Conservation (phyloP, 2,113 vertebrate species). For the Malurus alboscapulatus region DNA sequence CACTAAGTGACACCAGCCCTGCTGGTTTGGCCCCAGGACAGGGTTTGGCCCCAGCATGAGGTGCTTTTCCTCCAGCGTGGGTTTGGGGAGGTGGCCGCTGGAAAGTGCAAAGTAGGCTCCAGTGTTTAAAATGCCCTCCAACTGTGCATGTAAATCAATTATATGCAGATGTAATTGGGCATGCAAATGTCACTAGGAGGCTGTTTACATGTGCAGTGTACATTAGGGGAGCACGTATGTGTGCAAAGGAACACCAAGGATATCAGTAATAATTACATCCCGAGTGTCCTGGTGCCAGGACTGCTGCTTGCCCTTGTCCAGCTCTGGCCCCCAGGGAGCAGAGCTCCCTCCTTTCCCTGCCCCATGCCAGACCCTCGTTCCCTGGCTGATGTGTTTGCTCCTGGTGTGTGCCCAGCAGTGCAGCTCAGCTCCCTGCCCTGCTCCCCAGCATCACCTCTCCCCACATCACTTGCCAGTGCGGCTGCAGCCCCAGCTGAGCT, state of each 20-base stretch:
- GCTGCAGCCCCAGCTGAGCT: background rate
- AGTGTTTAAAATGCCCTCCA: slow-evolving; percentile 38
- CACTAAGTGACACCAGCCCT: fast-evolving
- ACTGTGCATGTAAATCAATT: slow-evolving; percentile 58
- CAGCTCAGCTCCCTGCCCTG: background rate
- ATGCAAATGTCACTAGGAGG: slow-evolving; percentile 43
- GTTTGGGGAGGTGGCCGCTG: background rate
- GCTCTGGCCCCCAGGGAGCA: background rate
- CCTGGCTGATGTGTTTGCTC: fast-evolving
- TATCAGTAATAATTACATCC: background rate
- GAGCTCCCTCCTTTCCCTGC: background rate
- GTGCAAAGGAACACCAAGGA: background rate
- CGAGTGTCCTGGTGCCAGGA: background rate
- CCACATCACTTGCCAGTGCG: fast-evolving
- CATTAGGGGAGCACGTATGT: background rate
- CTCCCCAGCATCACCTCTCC: background rate
- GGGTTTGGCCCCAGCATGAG: background rate
- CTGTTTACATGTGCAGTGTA: slow-evolving; percentile 41
- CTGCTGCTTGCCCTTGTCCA: background rate
- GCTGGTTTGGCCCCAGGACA: background rate
- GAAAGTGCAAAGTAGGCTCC: background rate
- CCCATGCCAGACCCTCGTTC: background rate
- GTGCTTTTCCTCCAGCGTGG: fast-evolving
- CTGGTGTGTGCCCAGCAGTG: background rate
- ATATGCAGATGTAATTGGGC: slow-evolving; percentile 59